Evolutionary conservation across 2,888 invertebrate genomes (phyloP), one percentile per base, ranked within the genome.

Genomic region (Vandiemenella viatica): DNA sequence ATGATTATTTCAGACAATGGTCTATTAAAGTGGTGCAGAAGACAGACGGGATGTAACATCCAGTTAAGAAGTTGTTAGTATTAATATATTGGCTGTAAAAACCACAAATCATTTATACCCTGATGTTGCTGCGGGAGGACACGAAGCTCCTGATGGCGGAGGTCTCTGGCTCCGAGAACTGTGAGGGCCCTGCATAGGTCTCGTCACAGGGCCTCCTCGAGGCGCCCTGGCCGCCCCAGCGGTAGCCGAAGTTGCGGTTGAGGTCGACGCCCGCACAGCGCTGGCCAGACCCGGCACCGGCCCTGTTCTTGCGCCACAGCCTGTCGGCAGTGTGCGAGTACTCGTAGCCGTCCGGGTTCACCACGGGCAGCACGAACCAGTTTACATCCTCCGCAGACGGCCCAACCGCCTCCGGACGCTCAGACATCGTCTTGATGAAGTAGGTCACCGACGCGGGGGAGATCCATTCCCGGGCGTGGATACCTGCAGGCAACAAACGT

Each of bases 401-500:
- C 1, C 73, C 69, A 0, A 83, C 74, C 55, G 74, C 72, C 4
- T 83, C 75, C 63, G 77, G 82, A 57, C 77, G 79, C 56, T 79
- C 77, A 2, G 78, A 76, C 44, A 88, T 65, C 51, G 77, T 72
- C 60, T 86, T 76, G 16, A 86, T 78, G 37, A 87, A 70, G 63
- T 77, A 88, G 0, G 86, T 82, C 3, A 83, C 84, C 0, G 80
- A 75, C 0, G 88, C 83, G 0, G 83, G 80, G 40, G 83, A 80
- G 58, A 89, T 85, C 88, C 88, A 95, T 70, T 95, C 95, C 18
- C 93, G 74, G 0, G 89, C 85, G 59, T 91, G 90, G 56, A 89
- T 88, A 17, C 86, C 49, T 49, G 37, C 21, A 13, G 7, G 17
- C n/a, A n/a, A n/a, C n/a, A n/a, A n/a, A n/a, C n/a, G n/a, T n/a